Evolutionary conservation across 1,140 invertebrate genomes (phyloP).

Genomic region (Magallana angulata): DNA sequence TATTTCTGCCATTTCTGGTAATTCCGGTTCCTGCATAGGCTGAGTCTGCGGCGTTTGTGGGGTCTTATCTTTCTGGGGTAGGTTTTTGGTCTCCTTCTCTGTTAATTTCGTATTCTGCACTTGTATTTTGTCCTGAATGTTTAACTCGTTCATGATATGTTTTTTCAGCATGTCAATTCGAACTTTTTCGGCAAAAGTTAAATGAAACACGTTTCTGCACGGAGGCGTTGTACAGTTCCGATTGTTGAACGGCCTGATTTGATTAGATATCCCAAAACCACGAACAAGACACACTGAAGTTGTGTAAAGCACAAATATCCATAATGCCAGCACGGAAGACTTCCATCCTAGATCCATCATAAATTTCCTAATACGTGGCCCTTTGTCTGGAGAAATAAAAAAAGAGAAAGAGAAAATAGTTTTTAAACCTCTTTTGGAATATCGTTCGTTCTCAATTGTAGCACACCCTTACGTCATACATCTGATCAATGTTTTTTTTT

Average conservation of each 20-base stretch:
- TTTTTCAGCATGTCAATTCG: slow-evolving; percentile 20
- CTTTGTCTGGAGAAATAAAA: background rate
- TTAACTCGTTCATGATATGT: slow-evolving; percentile 13
- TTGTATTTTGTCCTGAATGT: background rate
- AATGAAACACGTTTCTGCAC: background rate
- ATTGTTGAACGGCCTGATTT: background rate
- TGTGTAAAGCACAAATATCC: background rate
- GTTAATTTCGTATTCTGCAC: background rate
- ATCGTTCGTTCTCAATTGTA: too few species aligned
- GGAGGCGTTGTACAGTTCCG: background rate
- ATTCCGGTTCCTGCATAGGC: background rate
- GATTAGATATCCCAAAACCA: background rate
- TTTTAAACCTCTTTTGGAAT: too few species aligned
- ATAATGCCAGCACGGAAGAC: background rate
- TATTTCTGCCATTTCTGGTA: slow-evolving; percentile 20
- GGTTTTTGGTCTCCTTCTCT: background rate
- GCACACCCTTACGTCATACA: too few species aligned
- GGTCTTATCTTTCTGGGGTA: background rate
- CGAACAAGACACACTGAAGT: background rate
- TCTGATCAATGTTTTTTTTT: too few species aligned
- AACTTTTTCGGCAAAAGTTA: slow-evolving; percentile 29
- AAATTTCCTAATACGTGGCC: background rate
- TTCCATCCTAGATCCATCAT: background rate
- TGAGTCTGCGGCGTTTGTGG: background rate
- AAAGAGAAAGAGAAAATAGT: background rate